Evolutionary conservation across 2,888 invertebrate genomes (phyloP).

Genomic region (Phragmatobia fuliginosa): DNA sequence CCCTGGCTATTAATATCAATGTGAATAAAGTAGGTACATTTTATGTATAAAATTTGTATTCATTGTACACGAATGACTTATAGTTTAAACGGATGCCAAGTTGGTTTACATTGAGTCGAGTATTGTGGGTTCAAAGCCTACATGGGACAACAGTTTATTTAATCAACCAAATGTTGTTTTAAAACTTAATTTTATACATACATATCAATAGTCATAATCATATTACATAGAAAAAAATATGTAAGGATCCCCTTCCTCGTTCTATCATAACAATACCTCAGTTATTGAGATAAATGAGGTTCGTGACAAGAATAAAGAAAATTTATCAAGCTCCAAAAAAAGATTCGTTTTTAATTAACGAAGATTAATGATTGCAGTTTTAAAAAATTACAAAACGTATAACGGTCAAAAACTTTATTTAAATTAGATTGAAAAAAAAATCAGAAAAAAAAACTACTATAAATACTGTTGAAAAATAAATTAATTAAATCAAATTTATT

Average conservation of each 20-base stretch:
- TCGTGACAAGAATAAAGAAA: not conserved
- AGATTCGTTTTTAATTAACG: constrained; percentile 1
- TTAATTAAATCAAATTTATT: not conserved
- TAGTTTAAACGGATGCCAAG: too few relatives aligned
- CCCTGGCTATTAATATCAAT: not conserved
- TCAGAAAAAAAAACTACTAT: not conserved
- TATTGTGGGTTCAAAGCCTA: too few relatives aligned
- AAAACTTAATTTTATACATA: too few relatives aligned
- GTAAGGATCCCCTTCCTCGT: not conserved
- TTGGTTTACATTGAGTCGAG: too few relatives aligned
- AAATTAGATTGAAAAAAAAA: not conserved
- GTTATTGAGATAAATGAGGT: not conserved
- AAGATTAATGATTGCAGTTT: constrained; percentile 4
- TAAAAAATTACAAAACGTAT: not conserved
- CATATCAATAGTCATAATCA: too few relatives aligned
- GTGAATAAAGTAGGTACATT: not conserved
- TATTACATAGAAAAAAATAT: not conserved
- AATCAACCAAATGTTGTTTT: too few relatives aligned
- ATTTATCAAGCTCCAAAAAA: constrained; percentile 4
- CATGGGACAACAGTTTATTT: too few relatives aligned
- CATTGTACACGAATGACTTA: not conserved
- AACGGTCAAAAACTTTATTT: not conserved
- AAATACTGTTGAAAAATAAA: not conserved
- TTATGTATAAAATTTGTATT: not conserved
- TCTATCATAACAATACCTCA: not conserved